phyloP scores from a whole-genome alignment of 2,113 vertebrate genomes.

The Brachirus orientalis region DNA sequence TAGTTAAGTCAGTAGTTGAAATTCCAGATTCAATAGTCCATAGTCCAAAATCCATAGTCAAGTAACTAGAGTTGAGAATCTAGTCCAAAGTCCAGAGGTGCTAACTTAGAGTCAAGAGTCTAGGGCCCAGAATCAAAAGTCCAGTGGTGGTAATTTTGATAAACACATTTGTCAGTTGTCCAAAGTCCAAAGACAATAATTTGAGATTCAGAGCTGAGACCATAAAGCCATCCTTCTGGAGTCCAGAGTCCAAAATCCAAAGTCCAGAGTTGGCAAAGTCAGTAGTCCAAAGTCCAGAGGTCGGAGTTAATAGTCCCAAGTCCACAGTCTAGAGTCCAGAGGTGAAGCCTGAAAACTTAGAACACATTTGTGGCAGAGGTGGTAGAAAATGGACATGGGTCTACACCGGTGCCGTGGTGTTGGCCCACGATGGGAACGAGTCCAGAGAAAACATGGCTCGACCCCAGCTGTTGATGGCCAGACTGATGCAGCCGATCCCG shows the following conservation, averaged over 20 bases:
- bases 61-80: no score
- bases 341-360: background rate
- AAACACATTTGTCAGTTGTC: no score
- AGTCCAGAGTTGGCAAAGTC: background rate
- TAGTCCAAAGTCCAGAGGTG: background rate
- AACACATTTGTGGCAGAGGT: background rate
- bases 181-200: no score
- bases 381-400: background rate
- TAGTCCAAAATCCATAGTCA: no score
- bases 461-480: constrained; percentile 96
- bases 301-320: background rate
- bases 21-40: no score
- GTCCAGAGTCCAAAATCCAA: no score
- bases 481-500: constrained; percentile 84
- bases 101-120: no score
- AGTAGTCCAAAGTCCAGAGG: background rate
- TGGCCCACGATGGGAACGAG: constrained; percentile 90
- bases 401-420: constrained; percentile 52
- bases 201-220: no score
- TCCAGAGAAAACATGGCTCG: constrained; percentile 86
- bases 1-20: no score
- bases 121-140: no score
- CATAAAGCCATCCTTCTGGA: no score
- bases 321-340: background rate
- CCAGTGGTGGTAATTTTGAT: no score